Conservation (phyloP, 2,797 vertebrate genomes). For the Tenualosa thibaudeaui region DNA sequence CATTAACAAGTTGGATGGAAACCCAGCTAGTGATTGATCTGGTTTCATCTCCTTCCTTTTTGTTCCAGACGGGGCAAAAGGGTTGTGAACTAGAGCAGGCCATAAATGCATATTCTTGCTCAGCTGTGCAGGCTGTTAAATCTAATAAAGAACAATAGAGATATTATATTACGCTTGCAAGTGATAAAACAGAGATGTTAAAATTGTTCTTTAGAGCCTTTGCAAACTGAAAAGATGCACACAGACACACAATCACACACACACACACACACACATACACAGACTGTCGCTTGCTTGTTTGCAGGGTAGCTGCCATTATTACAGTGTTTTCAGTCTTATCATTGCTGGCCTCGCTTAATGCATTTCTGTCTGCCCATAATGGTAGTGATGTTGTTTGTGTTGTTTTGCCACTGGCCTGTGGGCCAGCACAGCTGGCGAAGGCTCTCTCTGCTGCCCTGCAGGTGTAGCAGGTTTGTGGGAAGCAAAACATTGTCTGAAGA, state of each 20-base stretch:
- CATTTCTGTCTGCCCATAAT: not conserved
- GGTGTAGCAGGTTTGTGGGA: not conserved
- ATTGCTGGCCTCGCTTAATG: not conserved
- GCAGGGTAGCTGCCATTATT: not conserved
- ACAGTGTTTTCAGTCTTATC: not conserved
- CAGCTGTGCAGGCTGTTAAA: not conserved
- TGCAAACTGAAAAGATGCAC: not conserved
- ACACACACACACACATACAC: not conserved
- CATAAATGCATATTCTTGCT: not conserved
- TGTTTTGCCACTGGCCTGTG: conserved; percentile 2
- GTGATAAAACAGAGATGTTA: not conserved
- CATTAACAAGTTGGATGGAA: too few relatives aligned
- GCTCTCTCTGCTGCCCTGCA: not conserved
- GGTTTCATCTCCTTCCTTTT: not conserved
- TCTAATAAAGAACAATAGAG: not conserved
- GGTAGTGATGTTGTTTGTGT: not conserved
- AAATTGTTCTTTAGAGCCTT: conserved; percentile 1
- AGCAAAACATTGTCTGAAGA: not conserved
- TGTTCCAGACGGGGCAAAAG: not conserved
- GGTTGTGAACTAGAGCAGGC: not conserved
- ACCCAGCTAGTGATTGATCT: not conserved
- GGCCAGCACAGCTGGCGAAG: not conserved
- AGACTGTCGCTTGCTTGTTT: not conserved
- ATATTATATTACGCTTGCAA: conserved; percentile 6
- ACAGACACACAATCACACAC: not conserved